phyloP scores from a whole-genome alignment of 2,797 vertebrate genomes.

The Natrix natrix region DNA sequence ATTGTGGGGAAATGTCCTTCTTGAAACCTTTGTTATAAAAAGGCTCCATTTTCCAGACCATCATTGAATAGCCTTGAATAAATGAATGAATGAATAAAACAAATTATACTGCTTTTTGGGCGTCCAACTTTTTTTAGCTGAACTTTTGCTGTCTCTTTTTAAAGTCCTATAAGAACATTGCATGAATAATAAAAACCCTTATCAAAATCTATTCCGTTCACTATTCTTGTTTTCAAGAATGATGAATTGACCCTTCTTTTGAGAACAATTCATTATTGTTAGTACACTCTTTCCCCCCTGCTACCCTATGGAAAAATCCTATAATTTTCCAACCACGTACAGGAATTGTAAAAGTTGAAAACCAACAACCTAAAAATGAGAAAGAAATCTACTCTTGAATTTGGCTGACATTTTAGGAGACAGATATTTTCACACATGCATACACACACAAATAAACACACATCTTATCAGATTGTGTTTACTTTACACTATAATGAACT shows the following conservation, averaged over 20 bases:
- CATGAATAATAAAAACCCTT: background rate
- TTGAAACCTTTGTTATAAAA: conserved; percentile 72
- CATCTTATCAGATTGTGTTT: background rate
- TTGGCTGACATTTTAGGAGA: background rate
- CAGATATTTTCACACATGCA: background rate
- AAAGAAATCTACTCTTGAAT: background rate
- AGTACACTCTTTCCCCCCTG: background rate
- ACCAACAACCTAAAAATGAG: background rate
- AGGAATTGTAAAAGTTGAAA: background rate
- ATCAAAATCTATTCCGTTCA: background rate
- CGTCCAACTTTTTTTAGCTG: conserved; percentile 24
- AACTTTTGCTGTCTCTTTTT: background rate
- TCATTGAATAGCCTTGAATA: conserved; percentile 80
- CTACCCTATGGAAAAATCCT: background rate
- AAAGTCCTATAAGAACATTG: background rate
- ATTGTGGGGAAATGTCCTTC: conserved; percentile 60
- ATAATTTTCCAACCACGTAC: background rate
- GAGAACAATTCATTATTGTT: background rate
- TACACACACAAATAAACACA: background rate
- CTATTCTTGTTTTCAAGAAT: background rate
- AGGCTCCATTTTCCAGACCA: conserved; percentile 72
- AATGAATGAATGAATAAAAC: conserved; percentile 75
- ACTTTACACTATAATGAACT: background rate
- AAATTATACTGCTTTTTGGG: conserved; percentile 68
- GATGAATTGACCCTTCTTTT: background rate